Base-by-base conservation (phyloP, 2,797 vertebrate species). In the Gallirallus australis region DNA sequence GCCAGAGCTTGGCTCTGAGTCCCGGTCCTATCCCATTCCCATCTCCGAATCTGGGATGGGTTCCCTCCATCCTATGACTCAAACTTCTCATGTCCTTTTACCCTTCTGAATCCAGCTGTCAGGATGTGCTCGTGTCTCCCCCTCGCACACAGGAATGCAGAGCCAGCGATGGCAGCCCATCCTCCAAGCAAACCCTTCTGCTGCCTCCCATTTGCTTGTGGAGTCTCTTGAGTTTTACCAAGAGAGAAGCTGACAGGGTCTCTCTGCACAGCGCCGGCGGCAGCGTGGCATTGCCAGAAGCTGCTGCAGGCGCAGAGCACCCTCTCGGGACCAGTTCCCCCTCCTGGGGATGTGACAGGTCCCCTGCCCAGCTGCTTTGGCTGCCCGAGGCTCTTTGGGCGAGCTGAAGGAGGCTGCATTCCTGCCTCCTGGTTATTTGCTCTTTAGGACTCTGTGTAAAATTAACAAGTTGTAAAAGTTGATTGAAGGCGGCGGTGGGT, bases 401-500 rank as follows among this genome's bases (percentile, higher is more conserved):
- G 93, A 95, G 95, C 97, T 95, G 96, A 89, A 95, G 86, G 93
- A 97, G 96, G 92, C 96, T 80, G 97, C 95, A 95, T 98, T 97
- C 94, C 96, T 97, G 93, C 95, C 95, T 97, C 95, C 86, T 95
- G 95, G 97, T 96, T 97, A 97, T 97, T 98, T 98, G 97, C 97
- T 98, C 94, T 97, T 96, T 91, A 98, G 97, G 96, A 98, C 95
- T 91, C 97, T 97, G 97, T 78, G 90, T 98, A 98, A 98, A 98
- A 98, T 98, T 97, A 98, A 97, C 97, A 97, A 97, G 97, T 97
- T 97, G 96, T 97, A 98, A 98, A 98, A 94, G 97, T 87, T 96
- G 97, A 97, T 95, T 96, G 98, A 98, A 97, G 96, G 96, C 95
- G 86, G 96, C 95, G 94, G 90, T 93, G 98, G 98, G 97, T 97